Conservation (phyloP, 92 coral and sea anemone genomes). For the Phenganax subtilis region DNA sequence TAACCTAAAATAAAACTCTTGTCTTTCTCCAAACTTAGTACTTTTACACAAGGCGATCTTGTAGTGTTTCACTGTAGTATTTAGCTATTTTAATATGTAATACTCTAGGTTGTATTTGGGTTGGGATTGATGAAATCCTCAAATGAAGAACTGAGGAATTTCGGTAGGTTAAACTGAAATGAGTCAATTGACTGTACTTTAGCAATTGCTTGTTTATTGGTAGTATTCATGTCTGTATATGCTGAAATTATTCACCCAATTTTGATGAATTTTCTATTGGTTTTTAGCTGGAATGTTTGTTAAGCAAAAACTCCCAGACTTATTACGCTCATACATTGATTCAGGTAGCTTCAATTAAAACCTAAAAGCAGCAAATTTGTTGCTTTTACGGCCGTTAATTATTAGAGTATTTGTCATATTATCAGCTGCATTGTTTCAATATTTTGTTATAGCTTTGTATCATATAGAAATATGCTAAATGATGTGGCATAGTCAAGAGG, state of each 20-base stretch:
- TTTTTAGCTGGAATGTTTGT: conserved; percentile 85
- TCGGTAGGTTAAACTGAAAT: conserved; percentile 51
- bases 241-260: not conserved
- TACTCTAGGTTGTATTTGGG: conserved; percentile 83
- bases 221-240: not conserved
- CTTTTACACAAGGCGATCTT: not conserved
- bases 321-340: conserved; percentile 86
- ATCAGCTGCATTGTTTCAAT: too few relatives aligned
- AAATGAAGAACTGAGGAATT: conserved; percentile 78
- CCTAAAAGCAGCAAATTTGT: too few relatives aligned
- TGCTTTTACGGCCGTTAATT: too few relatives aligned
- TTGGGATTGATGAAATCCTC: conserved; percentile 83
- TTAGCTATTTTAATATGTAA: too few relatives aligned
- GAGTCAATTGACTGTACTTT: too few relatives aligned
- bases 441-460: too few relatives aligned
- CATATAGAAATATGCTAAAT: too few relatives aligned
- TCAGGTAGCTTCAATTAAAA: conserved; percentile 51
- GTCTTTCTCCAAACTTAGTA: not conserved
- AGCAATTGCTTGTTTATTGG: too few relatives aligned
- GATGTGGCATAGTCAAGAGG: too few relatives aligned
- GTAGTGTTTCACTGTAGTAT: conserved; percentile 1
- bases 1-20: not conserved
- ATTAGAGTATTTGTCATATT: too few relatives aligned
- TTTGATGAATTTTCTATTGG: not conserved
- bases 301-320: conserved; percentile 91